A percentile compares a stretch with the other conserved stretches of the same genome.
phyloP scores from a whole-genome alignment of 2,888 invertebrate genomes.

The Ochropacha duplaris region DNA sequence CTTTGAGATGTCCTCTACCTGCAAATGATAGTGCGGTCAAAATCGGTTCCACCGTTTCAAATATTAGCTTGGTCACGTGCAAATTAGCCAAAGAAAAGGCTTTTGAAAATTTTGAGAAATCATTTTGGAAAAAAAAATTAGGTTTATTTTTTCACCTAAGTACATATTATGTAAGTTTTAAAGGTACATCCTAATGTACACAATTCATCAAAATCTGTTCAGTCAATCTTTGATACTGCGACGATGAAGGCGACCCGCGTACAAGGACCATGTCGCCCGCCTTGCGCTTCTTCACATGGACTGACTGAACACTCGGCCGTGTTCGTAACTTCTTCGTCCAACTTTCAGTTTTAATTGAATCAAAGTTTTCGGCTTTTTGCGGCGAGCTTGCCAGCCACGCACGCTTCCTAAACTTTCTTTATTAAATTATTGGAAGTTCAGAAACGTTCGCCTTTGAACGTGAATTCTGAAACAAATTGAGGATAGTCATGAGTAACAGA shows the following conservation, averaged over 20 bases:
- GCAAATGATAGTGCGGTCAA: too few relatives aligned
- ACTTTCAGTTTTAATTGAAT: conserved; percentile 82
- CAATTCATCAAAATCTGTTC: too few relatives aligned
- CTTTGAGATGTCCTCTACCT: too few relatives aligned
- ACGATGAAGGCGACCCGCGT: conserved; percentile 20
- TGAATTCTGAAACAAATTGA: conserved; percentile 69
- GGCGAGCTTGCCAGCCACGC: conserved; percentile 79
- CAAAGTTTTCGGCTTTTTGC: conserved; percentile 82
- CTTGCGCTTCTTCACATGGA: conserved; percentile 35
- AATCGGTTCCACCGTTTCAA: too few relatives aligned
- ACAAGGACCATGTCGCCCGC: conserved; percentile 28
- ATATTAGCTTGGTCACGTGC: too few relatives aligned
- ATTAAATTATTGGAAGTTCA: conserved; percentile 82
- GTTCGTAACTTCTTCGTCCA: conserved; percentile 73
- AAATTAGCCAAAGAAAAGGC: too few relatives aligned
- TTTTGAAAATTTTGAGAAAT: too few relatives aligned
- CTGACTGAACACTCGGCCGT: conserved; percentile 46
- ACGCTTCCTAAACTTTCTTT: conserved; percentile 80
- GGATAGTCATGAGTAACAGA: conserved; percentile 65
- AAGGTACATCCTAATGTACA: too few relatives aligned
- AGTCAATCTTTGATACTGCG: not conserved
- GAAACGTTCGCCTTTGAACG: conserved; percentile 80
- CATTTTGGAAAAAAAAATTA: too few relatives aligned
- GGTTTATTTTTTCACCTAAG: too few relatives aligned
- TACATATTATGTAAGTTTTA: too few relatives aligned